Evolutionary conservation across 2,113 vertebrate species (phyloP).

Genomic region (Dolichotis patagonum): DNA sequence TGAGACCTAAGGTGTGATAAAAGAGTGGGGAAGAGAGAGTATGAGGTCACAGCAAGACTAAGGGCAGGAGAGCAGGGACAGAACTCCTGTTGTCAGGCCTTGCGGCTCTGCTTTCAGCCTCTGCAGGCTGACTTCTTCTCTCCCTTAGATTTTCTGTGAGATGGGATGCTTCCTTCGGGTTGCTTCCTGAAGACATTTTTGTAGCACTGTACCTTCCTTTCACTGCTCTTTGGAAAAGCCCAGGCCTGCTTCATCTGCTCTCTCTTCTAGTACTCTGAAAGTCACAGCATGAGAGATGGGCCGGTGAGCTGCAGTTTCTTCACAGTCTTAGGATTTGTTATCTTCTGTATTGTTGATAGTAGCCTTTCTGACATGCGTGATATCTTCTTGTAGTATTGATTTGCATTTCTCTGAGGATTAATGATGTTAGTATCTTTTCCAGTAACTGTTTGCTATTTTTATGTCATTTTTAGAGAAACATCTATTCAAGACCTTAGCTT

Average conservation of each 20-base stretch:
- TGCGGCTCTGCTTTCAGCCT: not conserved
- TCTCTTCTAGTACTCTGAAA: not conserved
- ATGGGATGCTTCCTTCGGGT: not conserved
- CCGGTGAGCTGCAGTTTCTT: not conserved
- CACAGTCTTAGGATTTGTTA: not conserved
- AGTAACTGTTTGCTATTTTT: not conserved
- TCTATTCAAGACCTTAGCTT: not conserved
- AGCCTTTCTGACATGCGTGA: not conserved
- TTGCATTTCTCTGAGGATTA: not conserved
- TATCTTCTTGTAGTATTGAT: not conserved
- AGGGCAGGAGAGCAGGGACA: not conserved
- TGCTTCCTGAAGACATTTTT: not conserved
- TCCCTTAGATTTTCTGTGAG: not conserved
- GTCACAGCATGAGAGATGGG: not conserved
- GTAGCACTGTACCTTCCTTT: not conserved
- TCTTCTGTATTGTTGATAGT: not conserved
- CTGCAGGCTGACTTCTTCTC: not conserved
- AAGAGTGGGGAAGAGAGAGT: not conserved
- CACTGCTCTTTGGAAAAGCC: not conserved
- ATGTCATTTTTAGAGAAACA: not conserved
- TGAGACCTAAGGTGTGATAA: not conserved
- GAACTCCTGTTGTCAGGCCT: not conserved
- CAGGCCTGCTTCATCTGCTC: rapidly evolving
- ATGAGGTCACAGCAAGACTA: rapidly evolving
- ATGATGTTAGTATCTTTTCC: not conserved